Conservation (phyloP, 1,140 invertebrate genomes). For the Chrysomallon squamiferum region DNA sequence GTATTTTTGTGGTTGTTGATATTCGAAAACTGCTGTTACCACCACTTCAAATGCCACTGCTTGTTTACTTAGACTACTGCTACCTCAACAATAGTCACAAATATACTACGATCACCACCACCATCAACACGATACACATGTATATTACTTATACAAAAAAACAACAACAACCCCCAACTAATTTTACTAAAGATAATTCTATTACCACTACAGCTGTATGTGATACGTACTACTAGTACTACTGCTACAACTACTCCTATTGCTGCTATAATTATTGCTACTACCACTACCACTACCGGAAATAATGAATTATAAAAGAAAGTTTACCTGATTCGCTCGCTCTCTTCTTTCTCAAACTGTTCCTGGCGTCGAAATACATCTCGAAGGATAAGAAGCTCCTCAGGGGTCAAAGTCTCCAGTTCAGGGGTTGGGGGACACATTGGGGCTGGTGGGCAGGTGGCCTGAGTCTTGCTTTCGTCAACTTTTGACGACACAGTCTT, state of each 20-base stretch:
- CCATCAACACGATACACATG: background rate
- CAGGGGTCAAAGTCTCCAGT: slow-evolving; percentile 34
- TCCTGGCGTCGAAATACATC: slow-evolving; percentile 47
- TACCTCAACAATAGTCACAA: no score
- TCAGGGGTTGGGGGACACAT: slow-evolving; percentile 46
- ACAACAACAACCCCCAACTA: background rate
- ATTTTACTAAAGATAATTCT: background rate
- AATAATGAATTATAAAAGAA: no score
- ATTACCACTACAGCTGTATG: no score
- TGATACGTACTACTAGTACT: no score
- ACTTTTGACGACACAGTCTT: background rate
- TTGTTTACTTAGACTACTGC: no score
- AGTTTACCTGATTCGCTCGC: slow-evolving; percentile 39
- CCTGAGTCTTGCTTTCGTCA: background rate
- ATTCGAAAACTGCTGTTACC: no score
- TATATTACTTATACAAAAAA: background rate
- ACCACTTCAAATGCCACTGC: no score
- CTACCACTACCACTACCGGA: no score
- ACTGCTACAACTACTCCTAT: no score
- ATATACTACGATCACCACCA: background rate
- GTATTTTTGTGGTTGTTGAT: no score
- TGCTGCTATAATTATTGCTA: no score
- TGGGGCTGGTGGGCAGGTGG: slow-evolving; percentile 11
- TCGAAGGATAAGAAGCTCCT: slow-evolving; percentile 43
- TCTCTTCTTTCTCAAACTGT: slow-evolving; percentile 46